These are phyloP conservation scores for Protonibea diacanthus DNA, from an alignment of 2,797 vertebrate species.

Conservation along the genomic window DNA sequence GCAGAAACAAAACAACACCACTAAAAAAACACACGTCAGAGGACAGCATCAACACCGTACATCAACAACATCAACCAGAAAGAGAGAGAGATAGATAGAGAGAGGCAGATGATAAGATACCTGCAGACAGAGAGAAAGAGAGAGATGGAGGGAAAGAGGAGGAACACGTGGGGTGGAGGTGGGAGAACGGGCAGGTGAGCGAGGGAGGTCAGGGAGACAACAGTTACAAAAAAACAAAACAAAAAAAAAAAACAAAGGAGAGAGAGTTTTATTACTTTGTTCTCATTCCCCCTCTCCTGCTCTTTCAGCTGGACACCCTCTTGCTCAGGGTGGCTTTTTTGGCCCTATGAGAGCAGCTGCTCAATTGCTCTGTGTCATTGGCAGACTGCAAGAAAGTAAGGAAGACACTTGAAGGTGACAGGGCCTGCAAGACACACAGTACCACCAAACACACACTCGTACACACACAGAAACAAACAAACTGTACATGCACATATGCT, in stretches of 20 bases:
- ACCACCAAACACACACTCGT: conserved; percentile 20
- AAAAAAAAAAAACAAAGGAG: conserved; percentile 54
- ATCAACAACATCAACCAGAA: conserved; percentile 72
- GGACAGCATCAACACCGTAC: conserved; percentile 80
- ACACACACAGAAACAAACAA: conserved; percentile 22
- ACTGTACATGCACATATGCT: conserved; percentile 39
- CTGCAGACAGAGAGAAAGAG: conserved; percentile 59
- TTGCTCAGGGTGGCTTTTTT: conserved; percentile 65
- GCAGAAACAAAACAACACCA: conserved; percentile 85
- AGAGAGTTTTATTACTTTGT: conserved; percentile 78
- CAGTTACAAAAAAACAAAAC: conserved; percentile 45
- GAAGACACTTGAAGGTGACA: conserved; percentile 71
- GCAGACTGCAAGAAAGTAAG: conserved; percentile 81
- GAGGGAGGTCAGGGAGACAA: conserved; percentile 73
- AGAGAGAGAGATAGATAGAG: conserved; percentile 47
- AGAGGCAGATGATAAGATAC: conserved; percentile 57
- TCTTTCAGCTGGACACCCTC: conserved; percentile 76
- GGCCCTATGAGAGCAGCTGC: conserved; percentile 76
- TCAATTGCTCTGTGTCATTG: conserved; percentile 75
- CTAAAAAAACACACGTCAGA: conserved; percentile 83
- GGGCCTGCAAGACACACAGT: conserved; percentile 52
- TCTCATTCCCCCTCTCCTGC: conserved; percentile 72
- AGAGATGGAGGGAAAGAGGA: conserved; percentile 43
- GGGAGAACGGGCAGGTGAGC: conserved; percentile 57
- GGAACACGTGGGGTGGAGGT: conserved; percentile 65